Evolutionary conservation across 2,888 invertebrate species (phyloP).

Genomic region (Callyntrura guangdongensis): DNA sequence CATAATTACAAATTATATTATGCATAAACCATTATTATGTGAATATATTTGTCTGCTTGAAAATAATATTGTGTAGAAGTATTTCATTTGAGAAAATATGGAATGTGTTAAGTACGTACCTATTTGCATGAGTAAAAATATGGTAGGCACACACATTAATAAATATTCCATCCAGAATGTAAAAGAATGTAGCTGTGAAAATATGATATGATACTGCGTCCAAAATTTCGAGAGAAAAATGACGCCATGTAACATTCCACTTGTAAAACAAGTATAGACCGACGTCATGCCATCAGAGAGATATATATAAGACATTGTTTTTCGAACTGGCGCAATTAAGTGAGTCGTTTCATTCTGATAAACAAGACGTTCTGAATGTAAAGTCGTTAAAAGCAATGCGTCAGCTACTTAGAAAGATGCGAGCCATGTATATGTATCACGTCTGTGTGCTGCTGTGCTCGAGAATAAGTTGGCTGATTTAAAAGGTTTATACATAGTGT

Average conservation of each 20-base stretch:
- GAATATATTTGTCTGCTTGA: slow-evolving; percentile 11
- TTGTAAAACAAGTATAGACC: slow-evolving; percentile 8
- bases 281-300: slow-evolving; percentile 24
- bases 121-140: not conserved
- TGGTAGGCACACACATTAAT: not conserved
- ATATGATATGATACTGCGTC: slow-evolving; percentile 17
- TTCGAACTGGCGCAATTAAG: slow-evolving; percentile 55
- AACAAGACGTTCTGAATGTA: slow-evolving; percentile 72
- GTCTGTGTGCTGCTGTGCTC: not conserved
- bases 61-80: not conserved
- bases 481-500: not conserved
- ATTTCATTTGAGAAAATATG: slow-evolving; percentile 6
- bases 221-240: slow-evolving; percentile 25
- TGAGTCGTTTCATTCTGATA: slow-evolving; percentile 60
- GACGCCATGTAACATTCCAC: not conserved
- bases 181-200: not conserved
- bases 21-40: slow-evolving; percentile 7
- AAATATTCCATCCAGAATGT: slow-evolving; percentile 47
- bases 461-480: slow-evolving; percentile 16
- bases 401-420: not conserved
- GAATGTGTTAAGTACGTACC: not conserved
- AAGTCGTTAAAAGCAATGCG: slow-evolving; percentile 58
- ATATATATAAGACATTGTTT: slow-evolving; percentile 39
- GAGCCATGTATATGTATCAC: not conserved
- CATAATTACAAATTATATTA: slow-evolving; percentile 47